Conservation (phyloP, 1,140 invertebrate species). For the Watersipora subatra region DNA sequence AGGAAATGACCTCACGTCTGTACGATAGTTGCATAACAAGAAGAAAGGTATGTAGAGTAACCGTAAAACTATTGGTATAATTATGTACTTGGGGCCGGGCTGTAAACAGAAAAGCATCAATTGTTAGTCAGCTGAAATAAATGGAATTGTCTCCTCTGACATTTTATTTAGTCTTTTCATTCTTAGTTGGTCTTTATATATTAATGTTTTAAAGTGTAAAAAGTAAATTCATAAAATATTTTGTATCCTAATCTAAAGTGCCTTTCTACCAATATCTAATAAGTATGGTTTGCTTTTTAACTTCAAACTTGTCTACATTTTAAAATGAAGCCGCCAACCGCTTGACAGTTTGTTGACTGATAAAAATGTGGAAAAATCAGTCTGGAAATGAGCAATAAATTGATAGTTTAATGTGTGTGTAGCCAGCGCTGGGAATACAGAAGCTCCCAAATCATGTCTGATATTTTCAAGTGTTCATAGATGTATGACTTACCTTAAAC, state of each 20-base stretch:
- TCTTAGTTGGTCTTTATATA: not conserved
- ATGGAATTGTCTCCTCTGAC: not conserved
- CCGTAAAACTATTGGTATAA: conserved; percentile 64
- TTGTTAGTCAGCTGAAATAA: not conserved
- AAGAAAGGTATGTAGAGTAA: conserved; percentile 75
- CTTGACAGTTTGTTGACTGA: too few relatives aligned
- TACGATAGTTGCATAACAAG: conserved; percentile 75
- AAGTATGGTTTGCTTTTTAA: too few relatives aligned
- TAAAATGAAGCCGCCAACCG: too few relatives aligned
- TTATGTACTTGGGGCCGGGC: conserved; percentile 66
- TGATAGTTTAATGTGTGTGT: too few relatives aligned
- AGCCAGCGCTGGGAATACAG: too few relatives aligned
- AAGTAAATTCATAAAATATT: not conserved
- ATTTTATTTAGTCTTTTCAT: not conserved
- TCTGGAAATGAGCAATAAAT: too few relatives aligned
- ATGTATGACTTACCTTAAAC: conserved; percentile 61
- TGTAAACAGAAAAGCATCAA: conserved; percentile 41
- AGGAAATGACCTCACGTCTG: conserved; percentile 46
- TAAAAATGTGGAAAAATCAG: too few relatives aligned
- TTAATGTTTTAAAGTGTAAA: not conserved
- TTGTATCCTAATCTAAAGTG: too few relatives aligned
- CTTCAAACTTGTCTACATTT: too few relatives aligned
- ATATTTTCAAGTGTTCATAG: too few relatives aligned
- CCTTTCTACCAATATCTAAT: not conserved
- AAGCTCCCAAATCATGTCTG: too few relatives aligned